phyloP scores from a whole-genome alignment of 53 echinoderm and acorn worm species.

The Luidia sarsii region DNA sequence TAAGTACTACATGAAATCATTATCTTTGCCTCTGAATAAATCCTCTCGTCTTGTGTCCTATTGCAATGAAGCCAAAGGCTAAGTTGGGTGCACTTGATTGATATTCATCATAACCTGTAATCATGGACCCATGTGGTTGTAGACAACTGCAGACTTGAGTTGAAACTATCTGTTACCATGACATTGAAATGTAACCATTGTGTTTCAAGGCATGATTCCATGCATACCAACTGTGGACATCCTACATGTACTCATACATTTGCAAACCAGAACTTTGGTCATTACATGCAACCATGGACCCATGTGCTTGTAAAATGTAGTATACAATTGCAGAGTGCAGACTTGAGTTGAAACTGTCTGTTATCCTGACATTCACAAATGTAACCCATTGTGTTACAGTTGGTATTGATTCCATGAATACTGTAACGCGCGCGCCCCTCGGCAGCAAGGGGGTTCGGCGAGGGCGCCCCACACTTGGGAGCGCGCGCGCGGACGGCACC shows the following conservation, averaged over 20 bases:
- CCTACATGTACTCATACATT: not conserved
- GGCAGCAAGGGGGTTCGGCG: too few species aligned
- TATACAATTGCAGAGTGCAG: slow-evolving; percentile 1
- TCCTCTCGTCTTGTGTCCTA: too few species aligned
- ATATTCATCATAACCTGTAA: not conserved
- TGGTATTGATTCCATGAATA: too few species aligned
- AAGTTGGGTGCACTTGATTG: too few species aligned
- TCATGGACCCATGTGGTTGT: not conserved
- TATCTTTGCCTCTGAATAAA: too few species aligned
- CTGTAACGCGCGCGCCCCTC: too few species aligned
- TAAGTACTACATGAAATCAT: too few species aligned
- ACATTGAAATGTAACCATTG: not conserved
- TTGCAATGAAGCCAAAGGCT: too few species aligned
- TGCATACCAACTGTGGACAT: slow-evolving; percentile 10
- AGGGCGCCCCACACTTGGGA: too few species aligned
- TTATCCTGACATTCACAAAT: not conserved
- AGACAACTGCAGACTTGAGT: not conserved
- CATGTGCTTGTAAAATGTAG: slow-evolving; percentile 1
- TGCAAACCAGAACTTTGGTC: slow-evolving; percentile 1
- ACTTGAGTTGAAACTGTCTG: not conserved
- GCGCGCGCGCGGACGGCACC: too few species aligned
- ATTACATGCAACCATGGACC: slow-evolving; percentile 7
- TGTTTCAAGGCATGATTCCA: not conserved
- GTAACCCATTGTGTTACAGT: not conserved
- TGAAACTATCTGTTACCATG: not conserved